Percentiles rank a stretch among this genome's conserved stretches.
These are phyloP conservation scores for Aradophagus sp. DNA, from an alignment of 1,140 invertebrate species.

Conservation along the genomic window DNA sequence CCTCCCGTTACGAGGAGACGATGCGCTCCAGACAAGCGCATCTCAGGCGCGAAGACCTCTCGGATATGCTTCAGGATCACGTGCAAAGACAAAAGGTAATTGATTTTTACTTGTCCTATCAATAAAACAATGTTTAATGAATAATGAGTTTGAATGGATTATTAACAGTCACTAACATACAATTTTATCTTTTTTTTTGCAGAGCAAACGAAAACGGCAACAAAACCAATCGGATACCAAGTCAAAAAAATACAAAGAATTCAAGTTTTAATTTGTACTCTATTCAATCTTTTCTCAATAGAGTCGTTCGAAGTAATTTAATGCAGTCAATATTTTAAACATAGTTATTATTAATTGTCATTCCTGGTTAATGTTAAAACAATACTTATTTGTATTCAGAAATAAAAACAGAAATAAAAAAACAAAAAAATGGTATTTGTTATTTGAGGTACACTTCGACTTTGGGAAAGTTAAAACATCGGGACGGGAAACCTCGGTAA, in stretches of 20 bases:
- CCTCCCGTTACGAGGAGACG: slow-evolving; percentile 96
- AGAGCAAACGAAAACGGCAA: slow-evolving; percentile 94
- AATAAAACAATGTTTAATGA: slow-evolving; percentile 22
- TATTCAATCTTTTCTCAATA: too few relatives aligned
- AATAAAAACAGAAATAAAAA: too few relatives aligned
- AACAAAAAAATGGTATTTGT: too few relatives aligned
- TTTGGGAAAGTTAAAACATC: too few relatives aligned
- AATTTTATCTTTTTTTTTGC: slow-evolving; percentile 73
- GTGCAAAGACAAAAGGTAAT: slow-evolving; percentile 93
- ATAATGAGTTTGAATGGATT: too few relatives aligned
- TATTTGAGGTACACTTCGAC: too few relatives aligned
- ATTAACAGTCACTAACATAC: neutral
- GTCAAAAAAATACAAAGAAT: slow-evolving; percentile 98
- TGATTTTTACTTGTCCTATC: slow-evolving; percentile 12
- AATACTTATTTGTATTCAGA: too few relatives aligned
- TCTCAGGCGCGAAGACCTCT: slow-evolving; percentile 94
- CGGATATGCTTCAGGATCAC: slow-evolving; percentile 98
- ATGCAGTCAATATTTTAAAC: too few relatives aligned
- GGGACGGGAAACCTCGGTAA: too few relatives aligned
- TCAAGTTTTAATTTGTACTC: slow-evolving; percentile 93
- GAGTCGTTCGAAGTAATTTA: too few relatives aligned
- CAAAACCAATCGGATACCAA: slow-evolving; percentile 88
- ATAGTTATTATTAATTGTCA: too few relatives aligned
- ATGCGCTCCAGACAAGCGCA: slow-evolving; percentile 92
- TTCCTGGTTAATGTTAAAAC: too few relatives aligned